A percentile compares a stretch with the other conserved stretches of the same genome.
Evolutionary conservation across 2,113 vertebrate species (phyloP).

Genomic region (Callospermophilus lateralis): DNA sequence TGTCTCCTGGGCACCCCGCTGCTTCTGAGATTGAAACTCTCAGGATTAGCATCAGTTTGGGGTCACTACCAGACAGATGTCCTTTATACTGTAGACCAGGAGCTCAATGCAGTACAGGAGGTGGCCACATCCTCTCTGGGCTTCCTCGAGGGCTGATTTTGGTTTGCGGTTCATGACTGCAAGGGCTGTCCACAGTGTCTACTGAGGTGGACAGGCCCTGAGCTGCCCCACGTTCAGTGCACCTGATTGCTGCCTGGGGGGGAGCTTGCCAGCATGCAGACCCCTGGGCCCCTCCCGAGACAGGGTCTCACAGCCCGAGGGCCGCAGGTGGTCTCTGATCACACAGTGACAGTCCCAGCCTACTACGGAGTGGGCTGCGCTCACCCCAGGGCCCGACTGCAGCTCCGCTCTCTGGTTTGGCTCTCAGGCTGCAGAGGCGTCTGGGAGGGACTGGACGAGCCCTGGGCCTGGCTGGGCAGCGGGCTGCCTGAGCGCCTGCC

Average conservation of each 20-base stretch:
- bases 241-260: fast-evolving
- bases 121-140: no score
- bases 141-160: neutral
- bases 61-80: neutral
- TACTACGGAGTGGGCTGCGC: no score
- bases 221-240: neutral
- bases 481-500: neutral
- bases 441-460: neutral
- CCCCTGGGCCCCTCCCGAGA: no score
- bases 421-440: neutral
- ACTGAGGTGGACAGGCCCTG: no score
- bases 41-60: neutral
- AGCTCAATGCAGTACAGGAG: neutral
- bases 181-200: no score
- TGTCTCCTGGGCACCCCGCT: neutral
- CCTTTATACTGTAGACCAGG: neutral
- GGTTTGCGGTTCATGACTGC: neutral
- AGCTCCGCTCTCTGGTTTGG: no score
- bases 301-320: neutral
- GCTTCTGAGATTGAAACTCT: neutral
- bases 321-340: no score
- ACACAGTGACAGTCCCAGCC: no score
- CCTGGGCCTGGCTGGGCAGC: neutral
- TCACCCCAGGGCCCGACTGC: no score
- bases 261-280: no score